Evolutionary conservation across 2,888 invertebrate species (phyloP), one percentile per base, ranked within the genome.

Genomic region (Choristoneura rosaceana): DNA sequence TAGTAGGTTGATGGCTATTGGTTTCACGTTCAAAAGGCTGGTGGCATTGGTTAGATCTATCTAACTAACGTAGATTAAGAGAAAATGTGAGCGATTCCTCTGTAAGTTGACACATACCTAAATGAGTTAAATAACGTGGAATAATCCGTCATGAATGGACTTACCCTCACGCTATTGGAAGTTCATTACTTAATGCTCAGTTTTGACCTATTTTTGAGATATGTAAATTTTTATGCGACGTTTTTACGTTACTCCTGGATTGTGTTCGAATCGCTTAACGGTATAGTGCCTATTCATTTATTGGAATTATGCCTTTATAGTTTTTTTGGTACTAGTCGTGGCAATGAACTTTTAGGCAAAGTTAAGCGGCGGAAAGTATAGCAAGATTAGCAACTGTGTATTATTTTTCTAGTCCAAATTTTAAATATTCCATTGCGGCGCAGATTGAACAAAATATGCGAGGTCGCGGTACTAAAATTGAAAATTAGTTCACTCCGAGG

Each of bases 71-170:
- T 75, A 76, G 78, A 79, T 77, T 65, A 74, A 76, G 77, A 80
- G 80, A 82, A 82, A 81, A 82, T 79, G 68, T 67, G 69, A 78
- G 75, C 75, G 76, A 80, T 77, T 76, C 77, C 71, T 64, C 59
- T 41, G 55, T 43, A 43, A 77, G 77, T 78, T 76, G 77, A 74
- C 73, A 77, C 76, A 76, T 66, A 77, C 76, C 76, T 66, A 78
- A 78, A 76, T 67, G 71, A 59, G 58, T 47, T 67, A 58, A 43
- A 41, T 55, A 71, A 63, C 68, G 71, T 63, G 58, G 58, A 62
- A 50, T 25, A 52, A 41, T 68, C 47, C 71, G 67, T 63, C 58
- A 50, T 68, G 38, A 62, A 55, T 47, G 63, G 59, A 66, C 41
- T 25, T 8, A 50, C 47, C 64, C 50, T 17, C n/a, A 10, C 41